Evolutionary conservation across 2,888 invertebrate genomes (phyloP), one percentile per base, ranked within the genome.

Genomic region (Apodemia duryi): DNA sequence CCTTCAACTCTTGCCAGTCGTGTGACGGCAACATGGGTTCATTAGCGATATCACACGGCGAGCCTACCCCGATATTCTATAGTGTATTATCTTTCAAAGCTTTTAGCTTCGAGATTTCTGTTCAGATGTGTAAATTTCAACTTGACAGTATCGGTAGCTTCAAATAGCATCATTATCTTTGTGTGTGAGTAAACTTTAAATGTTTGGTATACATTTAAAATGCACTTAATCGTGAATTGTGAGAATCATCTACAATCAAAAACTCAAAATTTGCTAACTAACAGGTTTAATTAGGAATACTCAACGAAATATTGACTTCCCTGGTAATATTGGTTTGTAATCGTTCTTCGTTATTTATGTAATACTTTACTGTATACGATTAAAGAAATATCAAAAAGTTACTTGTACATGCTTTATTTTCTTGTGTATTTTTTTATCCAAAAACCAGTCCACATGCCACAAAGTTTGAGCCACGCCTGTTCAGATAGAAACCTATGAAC

Each of bases 21-120:
- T 82, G 85, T 83, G 88, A 88, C 87, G 81, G 82, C 81, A 74
- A 88, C 89, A 88, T 81, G 83, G 85, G 84, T 90, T 91, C 89
- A 90, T 90, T 91, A 91, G 84, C 81, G 86, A 83, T 88, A 90
- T 89, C 90, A 84, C 82, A 78, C 74, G 66, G 66, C 68, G 68
- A 72, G 72, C 73, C 72, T 74, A 72, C 74, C 74, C 77, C 71
- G 76, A 83, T 86, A 78, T 79, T 77, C 29, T 54, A 54, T 54
- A 54, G 80, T 80, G 74, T 76, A 77, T 85, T 88, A 90, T 90
- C 90, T 85, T 72, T 73, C 72, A 77, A 84, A 80, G 90, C 90
- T 88, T 86, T 90, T 90, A 89, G 82, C 84, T 77, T 76, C 75
- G 77, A 77, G 86, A 86, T 86, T 82, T 80, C 81, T 70, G 63